phyloP scores from a whole-genome alignment of 1,140 invertebrate genomes.

The Hesperophylax magnus region DNA sequence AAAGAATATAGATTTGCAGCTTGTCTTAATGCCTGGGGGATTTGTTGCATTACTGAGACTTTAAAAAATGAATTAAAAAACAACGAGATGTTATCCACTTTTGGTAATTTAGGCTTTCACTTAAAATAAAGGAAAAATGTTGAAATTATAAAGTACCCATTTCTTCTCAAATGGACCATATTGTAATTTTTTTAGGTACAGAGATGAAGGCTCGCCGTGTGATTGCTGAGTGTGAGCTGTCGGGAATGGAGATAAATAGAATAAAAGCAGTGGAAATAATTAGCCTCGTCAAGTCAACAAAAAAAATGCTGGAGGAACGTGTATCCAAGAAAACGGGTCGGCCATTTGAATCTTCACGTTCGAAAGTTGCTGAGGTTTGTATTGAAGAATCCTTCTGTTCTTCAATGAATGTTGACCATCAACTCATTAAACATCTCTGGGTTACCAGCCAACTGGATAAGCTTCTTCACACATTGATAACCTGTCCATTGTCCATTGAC shows the following conservation, averaged over 20 bases:
- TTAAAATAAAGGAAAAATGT: no score
- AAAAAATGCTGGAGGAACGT: slow-evolving; percentile 79
- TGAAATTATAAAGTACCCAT: not conserved
- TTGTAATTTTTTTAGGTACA: slow-evolving; percentile 69
- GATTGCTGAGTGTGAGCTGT: slow-evolving; percentile 86
- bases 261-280: slow-evolving; percentile 72
- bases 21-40: slow-evolving; percentile 48
- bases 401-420: no score
- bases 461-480: no score
- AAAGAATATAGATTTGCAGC: not conserved
- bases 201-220: slow-evolving; percentile 86
- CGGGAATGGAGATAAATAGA: slow-evolving; percentile 83
- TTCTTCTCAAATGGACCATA: not conserved
- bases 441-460: no score
- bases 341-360: slow-evolving; percentile 85
- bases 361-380: slow-evolving; percentile 78
- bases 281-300: slow-evolving; percentile 73
- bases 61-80: slow-evolving; percentile 54
- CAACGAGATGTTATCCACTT: slow-evolving; percentile 49
- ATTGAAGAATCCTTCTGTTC: no score
- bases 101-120: slow-evolving; percentile 40
- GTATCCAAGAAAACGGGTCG: slow-evolving; percentile 83
- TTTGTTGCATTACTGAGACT: slow-evolving; percentile 46
- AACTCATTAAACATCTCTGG: no score
- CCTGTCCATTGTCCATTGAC: no score